phyloP scores from a whole-genome alignment of 53 echinoderm and acorn worm genomes.

The Antedon mediterranea region DNA sequence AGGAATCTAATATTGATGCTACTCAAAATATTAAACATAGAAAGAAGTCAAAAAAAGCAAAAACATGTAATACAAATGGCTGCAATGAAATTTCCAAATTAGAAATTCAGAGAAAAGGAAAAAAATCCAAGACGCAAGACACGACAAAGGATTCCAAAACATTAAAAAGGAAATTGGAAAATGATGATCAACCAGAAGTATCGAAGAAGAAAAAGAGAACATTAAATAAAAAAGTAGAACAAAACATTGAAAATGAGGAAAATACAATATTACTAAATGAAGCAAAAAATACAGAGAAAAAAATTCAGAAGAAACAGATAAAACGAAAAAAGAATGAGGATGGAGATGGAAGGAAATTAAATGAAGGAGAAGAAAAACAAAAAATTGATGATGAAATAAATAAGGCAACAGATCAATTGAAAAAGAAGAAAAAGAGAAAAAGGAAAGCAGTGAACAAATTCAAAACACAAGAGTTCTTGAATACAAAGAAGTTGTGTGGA shows the following conservation, averaged over 20 bases:
- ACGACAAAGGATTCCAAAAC: too few relatives aligned
- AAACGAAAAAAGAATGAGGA: constrained; percentile 2
- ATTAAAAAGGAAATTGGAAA: too few relatives aligned
- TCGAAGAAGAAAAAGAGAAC: constrained; percentile 15
- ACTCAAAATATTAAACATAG: background rate
- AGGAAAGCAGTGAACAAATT: background rate
- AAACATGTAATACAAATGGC: too few relatives aligned
- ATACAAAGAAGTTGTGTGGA: constrained; percentile 12
- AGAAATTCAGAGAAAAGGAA: too few relatives aligned
- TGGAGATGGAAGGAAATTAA: too few relatives aligned
- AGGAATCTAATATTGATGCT: too few relatives aligned
- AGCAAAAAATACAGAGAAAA: background rate
- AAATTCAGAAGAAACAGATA: constrained; percentile 3
- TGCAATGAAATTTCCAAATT: too few relatives aligned
- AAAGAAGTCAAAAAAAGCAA: background rate
- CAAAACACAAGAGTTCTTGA: background rate
- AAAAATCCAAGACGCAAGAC: too few relatives aligned
- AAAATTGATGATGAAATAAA: background rate
- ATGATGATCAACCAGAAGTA: background rate
- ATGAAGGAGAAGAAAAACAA: constrained; percentile 3
- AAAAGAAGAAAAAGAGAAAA: background rate
- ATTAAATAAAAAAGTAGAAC: background rate
- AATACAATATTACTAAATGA: background rate
- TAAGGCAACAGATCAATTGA: background rate
- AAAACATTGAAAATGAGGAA: background rate